These are phyloP conservation scores for Pandemis cinnamomeana DNA, from an alignment of 2,888 invertebrate species.

Conservation along the genomic window DNA sequence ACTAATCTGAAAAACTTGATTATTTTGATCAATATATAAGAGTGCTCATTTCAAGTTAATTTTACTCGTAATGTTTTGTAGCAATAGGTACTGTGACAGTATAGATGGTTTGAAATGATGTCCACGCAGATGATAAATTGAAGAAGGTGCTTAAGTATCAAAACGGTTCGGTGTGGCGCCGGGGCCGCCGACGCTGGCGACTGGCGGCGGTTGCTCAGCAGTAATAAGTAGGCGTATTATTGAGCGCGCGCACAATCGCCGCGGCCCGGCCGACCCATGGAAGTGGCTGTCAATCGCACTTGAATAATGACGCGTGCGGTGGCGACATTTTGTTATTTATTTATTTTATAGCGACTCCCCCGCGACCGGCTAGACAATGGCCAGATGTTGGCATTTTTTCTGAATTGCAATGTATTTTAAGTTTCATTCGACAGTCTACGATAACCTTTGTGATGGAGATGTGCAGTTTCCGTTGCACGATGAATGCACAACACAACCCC, in stretches of 20 bases:
- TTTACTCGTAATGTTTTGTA: no score
- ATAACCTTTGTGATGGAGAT: slow-evolving; percentile 62
- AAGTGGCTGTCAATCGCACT: slow-evolving; percentile 82
- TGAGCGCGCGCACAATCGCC: slow-evolving; percentile 57
- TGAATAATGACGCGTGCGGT: slow-evolving; percentile 84
- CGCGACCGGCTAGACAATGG: slow-evolving; percentile 74
- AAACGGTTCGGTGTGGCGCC: slow-evolving; percentile 42
- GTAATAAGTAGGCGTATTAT: slow-evolving; percentile 83
- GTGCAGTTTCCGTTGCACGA: slow-evolving; percentile 69
- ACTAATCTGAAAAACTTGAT: no score
- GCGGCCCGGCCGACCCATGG: slow-evolving; percentile 58
- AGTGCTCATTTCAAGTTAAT: no score
- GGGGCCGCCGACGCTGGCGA: slow-evolving; percentile 5
- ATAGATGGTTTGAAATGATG: neutral
- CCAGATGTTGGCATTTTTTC: slow-evolving; percentile 83
- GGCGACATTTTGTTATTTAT: slow-evolving; percentile 80
- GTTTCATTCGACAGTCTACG: slow-evolving; percentile 62
- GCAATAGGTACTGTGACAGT: neutral
- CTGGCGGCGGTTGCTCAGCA: slow-evolving; percentile 54
- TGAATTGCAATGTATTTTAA: slow-evolving; percentile 79
- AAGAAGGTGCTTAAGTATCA: slow-evolving; percentile 55
- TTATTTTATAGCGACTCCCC: slow-evolving; percentile 76
- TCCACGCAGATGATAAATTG: neutral
- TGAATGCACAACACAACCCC: slow-evolving; percentile 27
- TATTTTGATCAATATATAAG: no score